These are phyloP conservation scores for Pterostichus niger DNA, from an alignment of 2,888 invertebrate species.

Conservation along the genomic window DNA sequence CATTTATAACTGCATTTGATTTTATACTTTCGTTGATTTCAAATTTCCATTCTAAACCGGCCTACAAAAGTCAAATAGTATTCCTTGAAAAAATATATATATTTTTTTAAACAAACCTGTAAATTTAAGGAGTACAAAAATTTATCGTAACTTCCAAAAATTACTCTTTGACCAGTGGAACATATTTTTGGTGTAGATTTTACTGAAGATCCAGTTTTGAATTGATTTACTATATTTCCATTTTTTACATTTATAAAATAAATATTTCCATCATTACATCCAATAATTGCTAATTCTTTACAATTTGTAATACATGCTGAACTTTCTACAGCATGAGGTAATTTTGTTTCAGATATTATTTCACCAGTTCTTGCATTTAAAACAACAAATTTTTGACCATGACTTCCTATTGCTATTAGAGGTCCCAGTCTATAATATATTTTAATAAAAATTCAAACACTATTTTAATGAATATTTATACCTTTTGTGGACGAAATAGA, in stretches of 20 bases:
- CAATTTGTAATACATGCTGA: constrained; percentile 76
- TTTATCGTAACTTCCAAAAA: constrained; percentile 87
- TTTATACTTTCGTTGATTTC: constrained; percentile 77
- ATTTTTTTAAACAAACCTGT: constrained; percentile 76
- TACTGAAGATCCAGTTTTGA: constrained; percentile 81
- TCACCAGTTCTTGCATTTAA: constrained; percentile 80
- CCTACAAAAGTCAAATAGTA: constrained; percentile 76
- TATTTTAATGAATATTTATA: constrained; percentile 70
- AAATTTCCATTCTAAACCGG: constrained; percentile 75
- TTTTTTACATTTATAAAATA: constrained; percentile 82
- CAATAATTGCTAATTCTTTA: constrained; percentile 81
- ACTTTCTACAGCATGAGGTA: constrained; percentile 87
- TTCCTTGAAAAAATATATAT: constrained; percentile 63
- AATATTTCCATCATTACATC: constrained; percentile 87
- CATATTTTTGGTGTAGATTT: constrained; percentile 82
- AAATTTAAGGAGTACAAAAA: constrained; percentile 81
- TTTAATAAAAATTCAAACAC: constrained; percentile 12
- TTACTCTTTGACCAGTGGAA: constrained; percentile 76
- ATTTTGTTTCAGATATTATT: constrained; percentile 77
- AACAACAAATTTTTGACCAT: constrained; percentile 85
- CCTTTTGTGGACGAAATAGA: constrained; percentile 77
- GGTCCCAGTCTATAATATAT: constrained; percentile 71
- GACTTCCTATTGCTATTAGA: constrained; percentile 83
- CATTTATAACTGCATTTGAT: constrained; percentile 77
- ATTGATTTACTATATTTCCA: constrained; percentile 82